Percentiles rank a stretch among this genome's conserved stretches.
These are phyloP conservation scores for Tachuris rubrigastra DNA, from an alignment of 2,113 vertebrate genomes.

Conservation along the genomic window DNA sequence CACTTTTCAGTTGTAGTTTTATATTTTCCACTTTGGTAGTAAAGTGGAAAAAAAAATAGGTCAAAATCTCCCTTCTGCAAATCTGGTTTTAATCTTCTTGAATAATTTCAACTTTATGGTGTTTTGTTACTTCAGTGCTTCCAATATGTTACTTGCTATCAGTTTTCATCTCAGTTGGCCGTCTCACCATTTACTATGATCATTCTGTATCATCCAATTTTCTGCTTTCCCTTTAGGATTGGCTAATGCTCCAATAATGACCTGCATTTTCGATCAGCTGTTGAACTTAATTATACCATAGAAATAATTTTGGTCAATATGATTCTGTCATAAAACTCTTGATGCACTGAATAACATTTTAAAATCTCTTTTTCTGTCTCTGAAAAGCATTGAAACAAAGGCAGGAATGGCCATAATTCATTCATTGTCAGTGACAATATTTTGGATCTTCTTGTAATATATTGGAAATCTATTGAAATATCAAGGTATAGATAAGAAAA, in stretches of 20 bases:
- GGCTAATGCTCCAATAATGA: not conserved
- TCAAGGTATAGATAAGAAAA: not conserved
- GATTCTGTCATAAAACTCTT: not conserved
- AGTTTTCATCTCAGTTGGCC: not conserved
- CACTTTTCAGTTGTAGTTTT: not conserved
- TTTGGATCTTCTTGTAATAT: not conserved
- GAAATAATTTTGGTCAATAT: not conserved
- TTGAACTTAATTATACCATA: not conserved
- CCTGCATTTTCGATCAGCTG: not conserved
- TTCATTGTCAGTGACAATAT: not conserved
- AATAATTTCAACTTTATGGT: not conserved
- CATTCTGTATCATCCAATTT: not conserved
- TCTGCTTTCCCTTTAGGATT: not conserved
- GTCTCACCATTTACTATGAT: not conserved
- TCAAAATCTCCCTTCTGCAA: not conserved
- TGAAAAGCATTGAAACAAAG: not conserved
- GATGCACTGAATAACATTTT: not conserved
- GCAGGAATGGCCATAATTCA: not conserved
- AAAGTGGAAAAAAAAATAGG: not conserved
- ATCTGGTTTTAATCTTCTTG: not conserved
- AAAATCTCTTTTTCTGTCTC: not conserved
- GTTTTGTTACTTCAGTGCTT: not conserved
- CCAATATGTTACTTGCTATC: not conserved
- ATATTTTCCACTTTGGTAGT: not conserved
- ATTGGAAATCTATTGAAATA: not conserved